phyloP scores from a whole-genome alignment of 2,113 vertebrate genomes.

The Chiloscyllium plagiosum region DNA sequence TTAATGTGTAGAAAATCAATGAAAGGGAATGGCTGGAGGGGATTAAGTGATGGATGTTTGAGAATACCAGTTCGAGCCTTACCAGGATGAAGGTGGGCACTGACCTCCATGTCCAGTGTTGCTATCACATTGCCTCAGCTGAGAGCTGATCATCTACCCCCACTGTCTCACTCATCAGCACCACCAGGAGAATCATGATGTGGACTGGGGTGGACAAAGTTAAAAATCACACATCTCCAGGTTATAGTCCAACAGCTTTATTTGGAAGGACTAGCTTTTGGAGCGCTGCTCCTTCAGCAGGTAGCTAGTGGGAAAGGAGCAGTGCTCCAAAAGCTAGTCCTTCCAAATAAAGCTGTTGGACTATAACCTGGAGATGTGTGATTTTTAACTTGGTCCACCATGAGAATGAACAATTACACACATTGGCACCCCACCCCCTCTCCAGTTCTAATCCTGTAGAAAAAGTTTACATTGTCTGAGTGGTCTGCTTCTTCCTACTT shows the following conservation, averaged over 20 bases:
- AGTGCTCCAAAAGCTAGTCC: no score
- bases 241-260: no score
- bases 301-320: no score
- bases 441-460: neutral
- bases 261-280: no score
- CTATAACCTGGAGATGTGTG: no score
- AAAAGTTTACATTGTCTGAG: neutral
- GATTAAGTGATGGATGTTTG: neutral
- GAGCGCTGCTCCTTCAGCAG: no score
- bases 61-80: neutral
- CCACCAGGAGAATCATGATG: neutral
- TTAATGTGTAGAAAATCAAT: neutral
- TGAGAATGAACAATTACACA: neutral
- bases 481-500: neutral
- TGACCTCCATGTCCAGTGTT: neutral
- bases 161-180: neutral
- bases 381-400: no score
- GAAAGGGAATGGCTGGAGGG: neutral
- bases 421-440: neutral
- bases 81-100: neutral
- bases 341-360: no score
- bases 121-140: neutral
- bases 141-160: neutral
- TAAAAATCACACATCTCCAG: no score
- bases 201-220: no score